Base-by-base conservation (phyloP, 2,888 invertebrate genomes). In the Lasioglossum lativentre region DNA sequence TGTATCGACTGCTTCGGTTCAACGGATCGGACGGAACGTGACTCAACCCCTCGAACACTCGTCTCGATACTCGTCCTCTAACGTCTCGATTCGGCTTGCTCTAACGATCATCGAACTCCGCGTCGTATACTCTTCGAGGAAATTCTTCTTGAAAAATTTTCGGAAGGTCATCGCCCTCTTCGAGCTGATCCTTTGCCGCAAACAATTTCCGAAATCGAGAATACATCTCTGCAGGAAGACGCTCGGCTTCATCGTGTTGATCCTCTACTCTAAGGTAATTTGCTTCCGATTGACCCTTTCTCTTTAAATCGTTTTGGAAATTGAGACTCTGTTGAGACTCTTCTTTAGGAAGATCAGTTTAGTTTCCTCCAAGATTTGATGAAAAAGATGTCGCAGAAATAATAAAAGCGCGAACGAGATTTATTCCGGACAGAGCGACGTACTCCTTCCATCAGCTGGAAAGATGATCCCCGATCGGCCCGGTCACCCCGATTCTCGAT, bases 401-500 rank as follows among this genome's bases (percentile, higher is more conserved):
- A 52, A 52, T 2, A 52, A 52, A 52, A 52, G 23, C 52, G 8
- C 6, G 5, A 52, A 52, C 6, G 10, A 59, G 59, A 27, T 59
- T 59, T 27, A 59, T 59, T 27, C 27, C 27, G 59, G 27, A 27
- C 59, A 14, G 27, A 1, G 27, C 12, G 27, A 27, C 14, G 30
- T 16, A 30, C 5, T 38, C 14, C 16, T 59, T 47, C 19, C 47
- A 19, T 40, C 16, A 63, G 10, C 27, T 23, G n/a, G 27, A 84
- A 84, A 78, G 84, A 71, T 34, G 42, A n/a, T 1, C 27, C n/a
- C 30, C 73, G 75, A 59, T 78, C 73, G 23, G 19, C 68, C 30
- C 56, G 68, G 72, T 84, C 84, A 90, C 93, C 92, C 93, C 88
- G 90, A 91, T 91, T 87, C 82, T 47, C 88, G 82, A 93, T 94